Percentiles rank a stretch among this genome's conserved stretches.
Evolutionary conservation across 2,113 vertebrate species (phyloP).

Genomic region (Plectropomus leopardus): DNA sequence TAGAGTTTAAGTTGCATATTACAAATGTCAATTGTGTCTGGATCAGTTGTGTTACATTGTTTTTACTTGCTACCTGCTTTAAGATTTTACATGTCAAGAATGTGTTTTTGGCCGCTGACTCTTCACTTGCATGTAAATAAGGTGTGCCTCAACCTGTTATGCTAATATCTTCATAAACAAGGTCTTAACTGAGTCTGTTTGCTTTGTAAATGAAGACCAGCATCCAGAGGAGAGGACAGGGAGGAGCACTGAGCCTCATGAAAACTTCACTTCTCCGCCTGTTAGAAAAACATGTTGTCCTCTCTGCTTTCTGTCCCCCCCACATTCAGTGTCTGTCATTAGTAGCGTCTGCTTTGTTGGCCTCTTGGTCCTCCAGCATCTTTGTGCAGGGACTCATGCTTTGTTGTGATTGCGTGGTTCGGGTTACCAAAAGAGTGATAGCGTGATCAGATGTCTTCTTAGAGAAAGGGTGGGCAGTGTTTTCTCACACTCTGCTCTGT

Average conservation of each 20-base stretch:
- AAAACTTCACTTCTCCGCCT: conserved; percentile 25
- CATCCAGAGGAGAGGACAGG: conserved; percentile 13
- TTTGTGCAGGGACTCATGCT: conserved; percentile 74
- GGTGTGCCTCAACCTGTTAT: conserved; percentile 45
- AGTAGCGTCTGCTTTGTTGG: conserved; percentile 46
- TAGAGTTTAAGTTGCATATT: background rate
- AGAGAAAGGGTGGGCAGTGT: conserved; percentile 75
- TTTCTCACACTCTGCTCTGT: conserved; percentile 83
- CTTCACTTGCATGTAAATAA: conserved; percentile 46
- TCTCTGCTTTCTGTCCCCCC: conserved; percentile 15
- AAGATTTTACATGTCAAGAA: conserved; percentile 12
- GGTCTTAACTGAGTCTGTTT: conserved; percentile 36
- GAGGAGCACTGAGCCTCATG: conserved; percentile 4
- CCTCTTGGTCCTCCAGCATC: conserved; percentile 54
- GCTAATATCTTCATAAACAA: conserved; percentile 49
- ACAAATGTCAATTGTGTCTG: too few relatives aligned
- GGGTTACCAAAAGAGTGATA: conserved; percentile 73
- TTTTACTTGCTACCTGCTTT: conserved; percentile 3
- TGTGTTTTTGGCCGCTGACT: conserved; percentile 4
- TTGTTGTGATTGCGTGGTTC: conserved; percentile 82
- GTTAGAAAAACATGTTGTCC: conserved; percentile 33
- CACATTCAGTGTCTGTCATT: conserved; percentile 35
- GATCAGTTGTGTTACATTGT: background rate
- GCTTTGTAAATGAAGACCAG: conserved; percentile 65
- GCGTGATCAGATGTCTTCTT: conserved; percentile 77